These are phyloP conservation scores for Platygyra sinensis DNA, from an alignment of 64 coral and sea anemone genomes.

Conservation along the genomic window DNA sequence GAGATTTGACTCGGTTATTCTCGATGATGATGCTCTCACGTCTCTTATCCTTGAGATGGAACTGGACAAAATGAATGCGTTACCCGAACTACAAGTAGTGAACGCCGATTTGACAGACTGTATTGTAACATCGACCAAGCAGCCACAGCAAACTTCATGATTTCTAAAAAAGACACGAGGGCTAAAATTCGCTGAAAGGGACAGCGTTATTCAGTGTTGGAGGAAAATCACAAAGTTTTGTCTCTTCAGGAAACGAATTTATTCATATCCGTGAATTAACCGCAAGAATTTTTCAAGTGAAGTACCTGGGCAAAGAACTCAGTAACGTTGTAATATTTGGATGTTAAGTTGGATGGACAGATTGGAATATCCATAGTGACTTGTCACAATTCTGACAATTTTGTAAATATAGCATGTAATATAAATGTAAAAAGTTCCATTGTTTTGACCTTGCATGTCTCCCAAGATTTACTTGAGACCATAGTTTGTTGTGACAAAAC, in stretches of 20 bases:
- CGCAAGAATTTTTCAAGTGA: background rate
- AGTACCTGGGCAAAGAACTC: background rate
- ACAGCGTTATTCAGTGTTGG: background rate
- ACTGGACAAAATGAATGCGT: slow-evolving; percentile 38
- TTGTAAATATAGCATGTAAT: slow-evolving; percentile 47
- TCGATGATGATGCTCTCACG: slow-evolving; percentile 36
- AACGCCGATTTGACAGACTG: slow-evolving; percentile 41
- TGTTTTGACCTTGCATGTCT: background rate
- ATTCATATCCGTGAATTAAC: background rate
- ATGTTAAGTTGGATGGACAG: background rate
- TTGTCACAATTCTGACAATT: slow-evolving; percentile 5
- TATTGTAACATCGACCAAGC: background rate
- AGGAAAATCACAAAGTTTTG: background rate
- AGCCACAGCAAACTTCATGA: background rate
- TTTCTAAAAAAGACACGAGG: background rate
- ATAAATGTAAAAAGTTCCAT: slow-evolving; percentile 14
- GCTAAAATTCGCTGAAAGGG: background rate
- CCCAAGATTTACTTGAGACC: background rate
- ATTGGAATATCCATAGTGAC: background rate
- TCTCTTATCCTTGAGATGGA: slow-evolving; percentile 39
- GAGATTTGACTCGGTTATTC: slow-evolving; percentile 15
- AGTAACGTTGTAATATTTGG: background rate
- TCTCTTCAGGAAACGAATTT: background rate
- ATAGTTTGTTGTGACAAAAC: no score
- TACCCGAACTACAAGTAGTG: slow-evolving; percentile 23